Percentiles rank a stretch among this genome's conserved stretches.
Evolutionary conservation across 2,113 vertebrate genomes (phyloP).

Genomic region (Nothocercus nigrocapillus): DNA sequence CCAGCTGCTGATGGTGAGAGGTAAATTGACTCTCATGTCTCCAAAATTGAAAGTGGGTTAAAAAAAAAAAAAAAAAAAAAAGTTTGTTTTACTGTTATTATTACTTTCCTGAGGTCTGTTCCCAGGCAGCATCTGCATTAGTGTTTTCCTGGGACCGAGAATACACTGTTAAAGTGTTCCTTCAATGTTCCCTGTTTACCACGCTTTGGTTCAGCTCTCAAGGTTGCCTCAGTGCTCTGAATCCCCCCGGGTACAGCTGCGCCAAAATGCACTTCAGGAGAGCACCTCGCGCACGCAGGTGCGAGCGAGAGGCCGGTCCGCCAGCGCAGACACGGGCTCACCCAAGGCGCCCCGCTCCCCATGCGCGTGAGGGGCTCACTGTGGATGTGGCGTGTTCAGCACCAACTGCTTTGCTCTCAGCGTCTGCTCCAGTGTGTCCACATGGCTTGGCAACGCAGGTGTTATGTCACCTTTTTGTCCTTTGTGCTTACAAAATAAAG

Average conservation of each 20-base stretch:
- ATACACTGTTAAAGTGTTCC: background rate
- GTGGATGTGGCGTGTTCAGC: rapidly evolving
- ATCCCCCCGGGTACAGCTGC: background rate
- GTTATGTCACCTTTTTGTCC: background rate
- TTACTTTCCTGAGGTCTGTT: background rate
- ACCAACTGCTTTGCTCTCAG: rapidly evolving
- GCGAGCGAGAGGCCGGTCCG: rapidly evolving
- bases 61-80: background rate
- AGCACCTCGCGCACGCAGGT: background rate
- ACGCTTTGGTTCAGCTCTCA: background rate
- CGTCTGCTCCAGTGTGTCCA: background rate
- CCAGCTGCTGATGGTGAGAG: background rate
- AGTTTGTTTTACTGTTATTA: constrained; percentile 7
- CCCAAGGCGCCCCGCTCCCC: background rate
- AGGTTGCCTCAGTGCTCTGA: background rate
- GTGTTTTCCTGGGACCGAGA: background rate
- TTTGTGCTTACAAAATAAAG: background rate
- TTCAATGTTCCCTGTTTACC: background rate
- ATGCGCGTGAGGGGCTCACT: rapidly evolving
- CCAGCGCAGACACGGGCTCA: background rate
- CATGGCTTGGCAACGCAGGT: background rate
- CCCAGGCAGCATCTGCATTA: background rate
- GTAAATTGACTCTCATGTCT: background rate
- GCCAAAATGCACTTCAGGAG: background rate
- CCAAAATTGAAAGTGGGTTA: background rate